Evolutionary conservation across 2,113 vertebrate genomes (phyloP).

Genomic region (Solea solea): DNA sequence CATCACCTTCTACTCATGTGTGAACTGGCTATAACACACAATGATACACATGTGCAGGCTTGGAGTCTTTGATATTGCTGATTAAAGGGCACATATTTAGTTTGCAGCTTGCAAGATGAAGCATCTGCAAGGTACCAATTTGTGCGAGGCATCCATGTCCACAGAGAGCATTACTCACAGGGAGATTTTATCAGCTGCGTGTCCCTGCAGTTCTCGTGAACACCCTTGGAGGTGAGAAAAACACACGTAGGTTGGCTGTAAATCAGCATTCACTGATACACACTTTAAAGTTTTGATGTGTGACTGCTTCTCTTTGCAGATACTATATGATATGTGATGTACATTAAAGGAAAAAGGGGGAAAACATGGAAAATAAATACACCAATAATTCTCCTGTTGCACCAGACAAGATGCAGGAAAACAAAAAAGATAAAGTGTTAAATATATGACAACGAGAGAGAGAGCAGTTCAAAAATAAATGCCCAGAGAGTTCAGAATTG

Average conservation of each 20-base stretch:
- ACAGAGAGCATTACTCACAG: conserved; percentile 19
- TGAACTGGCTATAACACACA: conserved; percentile 18
- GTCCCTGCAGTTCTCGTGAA: conserved; percentile 41
- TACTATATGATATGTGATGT: no score
- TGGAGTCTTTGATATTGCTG: not conserved
- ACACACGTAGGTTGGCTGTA: not conserved
- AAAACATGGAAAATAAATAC: no score
- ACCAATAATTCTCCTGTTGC: no score
- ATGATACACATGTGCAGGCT: not conserved
- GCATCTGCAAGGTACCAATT: not conserved
- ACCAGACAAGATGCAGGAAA: no score
- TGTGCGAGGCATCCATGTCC: not conserved
- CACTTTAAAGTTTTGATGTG: not conserved
- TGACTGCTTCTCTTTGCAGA: conserved; percentile 1
- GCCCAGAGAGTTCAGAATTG: no score
- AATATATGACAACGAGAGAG: no score
- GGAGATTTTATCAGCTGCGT: conserved; percentile 54
- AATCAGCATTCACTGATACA: conserved; percentile 24
- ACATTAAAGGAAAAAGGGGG: no score
- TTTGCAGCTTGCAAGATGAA: conserved; percentile 4
- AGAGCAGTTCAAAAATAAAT: no score
- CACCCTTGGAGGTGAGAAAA: not conserved
- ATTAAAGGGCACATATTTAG: not conserved
- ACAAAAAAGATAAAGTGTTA: no score
- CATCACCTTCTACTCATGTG: not conserved